A percentile compares a stretch with the other conserved stretches of the same genome.
Evolutionary conservation across 2,888 invertebrate genomes (phyloP).

Genomic region (Nycteola revayana): DNA sequence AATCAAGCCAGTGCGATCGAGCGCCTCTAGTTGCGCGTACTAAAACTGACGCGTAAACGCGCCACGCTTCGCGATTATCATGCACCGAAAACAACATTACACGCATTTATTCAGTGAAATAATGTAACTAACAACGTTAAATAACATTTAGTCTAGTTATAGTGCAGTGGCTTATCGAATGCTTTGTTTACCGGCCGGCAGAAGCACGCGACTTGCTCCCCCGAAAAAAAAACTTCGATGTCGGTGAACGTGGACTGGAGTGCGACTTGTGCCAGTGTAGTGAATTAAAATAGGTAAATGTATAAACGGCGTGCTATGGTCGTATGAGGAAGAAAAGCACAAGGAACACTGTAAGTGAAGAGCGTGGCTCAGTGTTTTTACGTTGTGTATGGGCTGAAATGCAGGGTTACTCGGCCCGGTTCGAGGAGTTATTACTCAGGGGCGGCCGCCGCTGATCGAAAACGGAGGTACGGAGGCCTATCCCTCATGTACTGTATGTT

Average conservation of each 20-base stretch:
- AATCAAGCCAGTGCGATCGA: conserved; percentile 73
- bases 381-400: conserved; percentile 66
- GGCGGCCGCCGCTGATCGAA: conserved; percentile 68
- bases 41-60: conserved; percentile 49
- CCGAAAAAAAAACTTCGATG: conserved; percentile 71
- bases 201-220: conserved; percentile 81
- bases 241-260: conserved; percentile 64
- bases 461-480: conserved; percentile 77
- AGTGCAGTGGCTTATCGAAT: conserved; percentile 77
- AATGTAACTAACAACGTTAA: conserved; percentile 81
- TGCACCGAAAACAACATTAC: conserved; percentile 65
- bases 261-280: conserved; percentile 70
- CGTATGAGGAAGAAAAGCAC: conserved; percentile 82
- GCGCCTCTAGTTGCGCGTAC: conserved; percentile 70
- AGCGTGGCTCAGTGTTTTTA: conserved; percentile 63
- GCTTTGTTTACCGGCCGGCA: conserved; percentile 84
- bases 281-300: conserved; percentile 80
- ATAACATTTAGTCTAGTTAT: conserved; percentile 80
- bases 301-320: conserved; percentile 80
- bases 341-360: conserved; percentile 78
- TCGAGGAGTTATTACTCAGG: conserved; percentile 62
- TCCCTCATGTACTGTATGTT: conserved; percentile 73
- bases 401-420: conserved; percentile 69
- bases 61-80: conserved; percentile 66
- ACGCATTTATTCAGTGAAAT: conserved; percentile 75